phyloP scores from a whole-genome alignment of 2,113 vertebrate genomes.

The Pyxicephalus adspersus region DNA sequence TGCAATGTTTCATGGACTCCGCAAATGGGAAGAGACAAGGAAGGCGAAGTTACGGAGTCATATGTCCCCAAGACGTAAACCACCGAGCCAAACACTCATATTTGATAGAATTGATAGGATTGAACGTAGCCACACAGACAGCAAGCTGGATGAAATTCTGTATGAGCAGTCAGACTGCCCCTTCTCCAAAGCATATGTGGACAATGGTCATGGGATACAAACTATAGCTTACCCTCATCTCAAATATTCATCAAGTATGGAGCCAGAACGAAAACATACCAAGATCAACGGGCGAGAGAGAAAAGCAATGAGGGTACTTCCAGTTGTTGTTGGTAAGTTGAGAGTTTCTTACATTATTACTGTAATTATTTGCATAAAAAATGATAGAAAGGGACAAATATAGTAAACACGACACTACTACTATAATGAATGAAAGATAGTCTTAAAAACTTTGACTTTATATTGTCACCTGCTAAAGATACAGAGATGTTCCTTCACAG shows the following conservation, averaged over 20 bases:
- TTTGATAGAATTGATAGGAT: slow-evolving; percentile 42
- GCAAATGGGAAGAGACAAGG: slow-evolving; percentile 82
- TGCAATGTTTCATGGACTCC: slow-evolving; percentile 85
- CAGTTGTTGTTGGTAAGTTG: slow-evolving; percentile 88
- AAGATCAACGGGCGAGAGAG: slow-evolving; percentile 89
- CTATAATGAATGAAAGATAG: too few species aligned
- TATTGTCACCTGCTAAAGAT: too few species aligned
- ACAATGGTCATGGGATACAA: slow-evolving; percentile 67
- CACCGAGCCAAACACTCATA: slow-evolving; percentile 67
- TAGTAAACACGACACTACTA: too few species aligned
- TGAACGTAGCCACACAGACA: slow-evolving; percentile 66
- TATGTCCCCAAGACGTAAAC: slow-evolving; percentile 68
- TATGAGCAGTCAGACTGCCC: slow-evolving; percentile 64
- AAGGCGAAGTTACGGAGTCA: slow-evolving; percentile 79
- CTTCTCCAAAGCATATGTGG: slow-evolving; percentile 72
- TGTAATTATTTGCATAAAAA: too few species aligned
- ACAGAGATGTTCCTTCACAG: too few species aligned
- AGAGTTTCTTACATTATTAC: not conserved
- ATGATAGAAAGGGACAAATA: too few species aligned
- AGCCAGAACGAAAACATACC: slow-evolving; percentile 68
- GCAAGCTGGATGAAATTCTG: slow-evolving; percentile 67
- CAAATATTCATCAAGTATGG: slow-evolving; percentile 61
- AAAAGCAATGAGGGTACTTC: slow-evolving; percentile 91
- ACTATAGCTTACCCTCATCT: slow-evolving; percentile 74
- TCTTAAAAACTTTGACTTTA: too few species aligned